Evolutionary conservation across 1,140 invertebrate species (phyloP).

Genomic region (Cydia splendana): DNA sequence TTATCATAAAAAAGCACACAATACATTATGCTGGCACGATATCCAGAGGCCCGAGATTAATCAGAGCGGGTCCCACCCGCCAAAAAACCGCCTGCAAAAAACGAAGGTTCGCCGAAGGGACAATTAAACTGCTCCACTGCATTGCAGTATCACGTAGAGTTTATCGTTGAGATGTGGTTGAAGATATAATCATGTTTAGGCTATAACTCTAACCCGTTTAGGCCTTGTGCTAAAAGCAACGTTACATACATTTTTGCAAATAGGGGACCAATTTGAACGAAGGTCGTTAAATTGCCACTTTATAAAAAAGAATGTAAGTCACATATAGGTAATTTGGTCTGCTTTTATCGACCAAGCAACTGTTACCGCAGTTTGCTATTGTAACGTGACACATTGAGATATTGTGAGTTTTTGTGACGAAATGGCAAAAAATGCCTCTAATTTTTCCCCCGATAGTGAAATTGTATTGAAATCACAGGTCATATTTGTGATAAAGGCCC

Average conservation of each 20-base stretch:
- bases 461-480: no score
- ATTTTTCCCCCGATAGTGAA: no score
- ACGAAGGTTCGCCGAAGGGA: constrained; percentile 7
- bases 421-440: no score
- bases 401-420: no score
- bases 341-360: no score
- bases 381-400: no score
- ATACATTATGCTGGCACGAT: background rate
- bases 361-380: no score
- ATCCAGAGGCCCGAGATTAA: background rate
- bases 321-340: no score
- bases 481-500: no score
- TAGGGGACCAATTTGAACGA: no score
- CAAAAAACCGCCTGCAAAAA: background rate
- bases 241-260: background rate
- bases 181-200: background rate
- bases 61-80: background rate
- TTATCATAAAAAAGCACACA: background rate
- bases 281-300: no score
- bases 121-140: constrained; percentile 19
- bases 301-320: no score
- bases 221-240: background rate
- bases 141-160: background rate
- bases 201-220: background rate
- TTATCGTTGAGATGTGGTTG: background rate